Base-by-base conservation (phyloP, 2,113 vertebrate genomes). In the Chaetura pelagica region DNA sequence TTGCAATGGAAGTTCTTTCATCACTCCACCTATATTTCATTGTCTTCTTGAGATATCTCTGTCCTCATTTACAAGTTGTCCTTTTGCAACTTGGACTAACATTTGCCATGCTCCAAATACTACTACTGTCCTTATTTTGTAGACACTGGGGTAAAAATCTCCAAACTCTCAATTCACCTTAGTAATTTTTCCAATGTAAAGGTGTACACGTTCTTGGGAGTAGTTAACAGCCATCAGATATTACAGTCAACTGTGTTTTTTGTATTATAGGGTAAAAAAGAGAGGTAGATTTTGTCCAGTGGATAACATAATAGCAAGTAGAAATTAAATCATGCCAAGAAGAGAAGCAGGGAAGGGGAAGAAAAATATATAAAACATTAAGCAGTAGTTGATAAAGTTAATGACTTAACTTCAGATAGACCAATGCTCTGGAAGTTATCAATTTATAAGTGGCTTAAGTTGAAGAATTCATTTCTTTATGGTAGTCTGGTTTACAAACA, bases 401-500 rank as follows among this genome's bases (percentile, higher is more conserved):
- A 90, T 78, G 24, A 77, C 34, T 72, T 84, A 49, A 87, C 90
- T 79, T 95, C 55, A 77, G 44, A 81, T 76, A 94, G 89, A 24
- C 40, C 68, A 95, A 35, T 22, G 91, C 17, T 15, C 23, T 91
- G 63, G 18, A 55, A 76, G 4, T 61, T 46, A 52, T 69, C 40
- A 14, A 7, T 61, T 82, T 86, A 44, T 67, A 84, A 90, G 46
- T 13, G 9, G 51, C 64, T 44, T 51, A 90, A 58, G 23, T 57
- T 38, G 94, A 89, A 34, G 2, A 29, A 8, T 92, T 69, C 48
- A 11, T 10, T 91, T 83, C 52, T 59, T 88, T 64, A 73, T 66
- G 52, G 62, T 68, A 84, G 20, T 93, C 44, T 86, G 26, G 18
- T 94, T 95, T 94, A 73, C 44, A 90, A 38, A 95, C 85, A 40